phyloP scores from a whole-genome alignment of 2,888 invertebrate species.

The Arrhopalites spinosus region DNA sequence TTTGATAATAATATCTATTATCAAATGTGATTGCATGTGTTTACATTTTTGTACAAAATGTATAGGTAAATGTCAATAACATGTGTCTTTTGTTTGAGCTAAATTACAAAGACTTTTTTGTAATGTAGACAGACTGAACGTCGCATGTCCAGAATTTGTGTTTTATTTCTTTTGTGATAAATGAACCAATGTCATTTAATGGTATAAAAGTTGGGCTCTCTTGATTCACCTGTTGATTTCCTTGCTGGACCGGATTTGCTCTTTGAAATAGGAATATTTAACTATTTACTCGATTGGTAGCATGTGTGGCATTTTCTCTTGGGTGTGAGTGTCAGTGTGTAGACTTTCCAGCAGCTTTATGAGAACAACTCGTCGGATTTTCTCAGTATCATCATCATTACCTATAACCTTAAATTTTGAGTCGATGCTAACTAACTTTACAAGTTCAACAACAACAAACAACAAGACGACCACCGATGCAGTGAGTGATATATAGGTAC shows the following conservation, averaged over 20 bases:
- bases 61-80: too few species aligned
- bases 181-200: slow-evolving; percentile 2
- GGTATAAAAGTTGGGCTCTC: not conserved
- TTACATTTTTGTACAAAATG: too few species aligned
- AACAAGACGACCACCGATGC: too few species aligned
- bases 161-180: not conserved
- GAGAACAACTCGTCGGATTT: slow-evolving; percentile 4
- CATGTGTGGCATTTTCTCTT: slow-evolving; percentile 1
- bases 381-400: not conserved
- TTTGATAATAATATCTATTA: too few species aligned
- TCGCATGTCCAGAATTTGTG: slow-evolving; percentile 9
- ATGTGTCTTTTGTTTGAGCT: too few species aligned
- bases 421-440: too few species aligned
- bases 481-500: too few species aligned
- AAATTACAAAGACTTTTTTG: too few species aligned
- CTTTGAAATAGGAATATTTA: slow-evolving; percentile 10
- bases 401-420: not conserved
- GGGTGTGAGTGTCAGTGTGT: not conserved
- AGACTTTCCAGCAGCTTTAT: not conserved
- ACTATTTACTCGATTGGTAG: not conserved
- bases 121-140: not conserved
- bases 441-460: too few species aligned
- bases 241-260: slow-evolving; percentile 13
- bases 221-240: slow-evolving; percentile 1
- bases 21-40: too few species aligned